phyloP scores from a whole-genome alignment of 2,888 invertebrate species.

The Imbricaverruca yamaguchii region DNA sequence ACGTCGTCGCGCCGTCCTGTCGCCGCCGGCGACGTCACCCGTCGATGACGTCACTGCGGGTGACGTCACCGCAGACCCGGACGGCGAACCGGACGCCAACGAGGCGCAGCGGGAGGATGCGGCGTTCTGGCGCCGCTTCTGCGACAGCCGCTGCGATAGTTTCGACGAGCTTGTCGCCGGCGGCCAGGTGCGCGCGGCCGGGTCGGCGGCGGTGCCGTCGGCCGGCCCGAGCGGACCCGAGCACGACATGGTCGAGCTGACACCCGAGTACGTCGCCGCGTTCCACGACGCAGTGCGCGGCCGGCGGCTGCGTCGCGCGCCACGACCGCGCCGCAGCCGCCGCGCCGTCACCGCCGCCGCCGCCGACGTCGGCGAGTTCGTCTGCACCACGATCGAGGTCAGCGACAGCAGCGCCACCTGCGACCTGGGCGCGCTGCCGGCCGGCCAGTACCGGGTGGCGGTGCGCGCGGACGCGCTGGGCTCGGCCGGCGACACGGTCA shows the following conservation, averaged over 20 bases:
- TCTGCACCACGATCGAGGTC: conserved; percentile 16
- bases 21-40: background rate
- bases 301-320: background rate
- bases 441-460: conserved; percentile 20
- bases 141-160: background rate
- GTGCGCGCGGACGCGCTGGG: conserved; percentile 24
- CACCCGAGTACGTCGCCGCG: background rate
- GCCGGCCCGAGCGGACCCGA: conserved; percentile 17
- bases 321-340: background rate
- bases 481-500: background rate
- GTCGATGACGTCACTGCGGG: background rate
- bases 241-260: background rate
- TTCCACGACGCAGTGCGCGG: background rate
- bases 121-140: conserved; percentile 12
- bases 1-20: background rate
- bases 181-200: conserved; percentile 26
- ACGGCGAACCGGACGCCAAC: background rate
- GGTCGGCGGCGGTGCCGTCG: conserved; percentile 18
- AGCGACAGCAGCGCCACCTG: conserved; percentile 23
- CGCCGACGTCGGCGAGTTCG: background rate
- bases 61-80: background rate
- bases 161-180: conserved; percentile 5
- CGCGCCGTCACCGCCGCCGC: background rate
- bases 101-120: background rate
- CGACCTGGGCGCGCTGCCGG: background rate